These are phyloP conservation scores for Schrankia costaestrigalis DNA, from an alignment of 2,888 invertebrate genomes.

Conservation along the genomic window DNA sequence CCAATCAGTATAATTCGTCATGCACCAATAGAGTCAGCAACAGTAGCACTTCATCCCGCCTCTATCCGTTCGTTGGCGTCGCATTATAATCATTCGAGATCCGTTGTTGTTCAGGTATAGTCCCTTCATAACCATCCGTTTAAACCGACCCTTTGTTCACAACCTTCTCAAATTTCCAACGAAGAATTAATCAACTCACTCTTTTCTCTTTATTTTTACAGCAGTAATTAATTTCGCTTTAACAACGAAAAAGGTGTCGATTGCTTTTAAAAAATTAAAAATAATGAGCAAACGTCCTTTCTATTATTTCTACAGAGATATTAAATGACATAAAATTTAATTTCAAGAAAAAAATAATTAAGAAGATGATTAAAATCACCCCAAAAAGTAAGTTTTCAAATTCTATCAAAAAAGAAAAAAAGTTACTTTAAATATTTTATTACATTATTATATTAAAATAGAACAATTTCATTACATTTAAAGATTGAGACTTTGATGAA, in stretches of 20 bases:
- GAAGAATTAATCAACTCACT: constrained; percentile 63
- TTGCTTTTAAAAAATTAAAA: constrained; percentile 62
- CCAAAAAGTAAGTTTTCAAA: no score
- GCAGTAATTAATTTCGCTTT: constrained; percentile 69
- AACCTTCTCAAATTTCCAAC: constrained; percentile 70
- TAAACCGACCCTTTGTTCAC: constrained; percentile 56
- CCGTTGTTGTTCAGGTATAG: constrained; percentile 19
- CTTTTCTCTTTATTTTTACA: constrained; percentile 58
- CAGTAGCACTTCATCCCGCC: constrained; percentile 40
- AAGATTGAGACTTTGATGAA: no score
- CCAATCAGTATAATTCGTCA: constrained; percentile 66
- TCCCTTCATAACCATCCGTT: constrained; percentile 32
- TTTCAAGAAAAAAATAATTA: constrained; percentile 11
- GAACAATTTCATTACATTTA: no score
- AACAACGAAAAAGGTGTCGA: constrained; percentile 67
- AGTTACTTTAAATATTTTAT: no score
- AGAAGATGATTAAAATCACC: no score
- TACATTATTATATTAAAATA: no score
- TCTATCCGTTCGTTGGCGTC: constrained; percentile 38
- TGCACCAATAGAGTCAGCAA: constrained; percentile 55
- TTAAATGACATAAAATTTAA: constrained; percentile 40
- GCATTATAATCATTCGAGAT: constrained; percentile 17
- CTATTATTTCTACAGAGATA: constrained; percentile 47
- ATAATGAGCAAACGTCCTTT: constrained; percentile 54
- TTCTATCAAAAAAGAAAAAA: no score